Base-by-base conservation (phyloP, 2,797 vertebrate species). In the Nannoperca obscura region DNA sequence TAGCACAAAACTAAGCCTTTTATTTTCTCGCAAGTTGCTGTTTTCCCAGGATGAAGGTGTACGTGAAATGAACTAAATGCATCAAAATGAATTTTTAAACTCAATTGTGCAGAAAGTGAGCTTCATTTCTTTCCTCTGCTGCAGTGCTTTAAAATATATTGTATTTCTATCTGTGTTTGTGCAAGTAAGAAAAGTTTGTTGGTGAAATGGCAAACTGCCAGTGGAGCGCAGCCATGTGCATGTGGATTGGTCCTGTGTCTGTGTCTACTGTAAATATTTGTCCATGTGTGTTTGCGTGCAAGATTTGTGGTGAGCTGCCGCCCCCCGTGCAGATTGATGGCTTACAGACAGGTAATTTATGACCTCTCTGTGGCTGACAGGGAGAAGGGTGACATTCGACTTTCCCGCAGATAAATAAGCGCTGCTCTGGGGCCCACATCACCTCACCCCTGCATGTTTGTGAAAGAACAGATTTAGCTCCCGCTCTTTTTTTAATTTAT, bases 341-440 rank as follows among this genome's bases (percentile, higher is more conserved):
- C 83, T 92, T 84, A 87, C 85, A 83, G 92, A 93, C 91, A 92
- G 92, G 91, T 94, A 90, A 95, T 95, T 93, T 94, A 94, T 95
- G 93, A 93, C 91, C 89, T 88, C 88, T 93, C 74, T 19, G 86
- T 89, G 77, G 81, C 88, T 88, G 88, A 78, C 86, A 80, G 90
- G 70, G 75, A 86, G 87, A 87, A 80, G 55, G 81, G 81, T 94
- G 91, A 94, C 88, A 88, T 74, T 82, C 77, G 67, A 88, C 90
- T 91, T 90, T 89, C 88, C 87, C 14, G 57, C 84, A 87, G 93
- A 93, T 94, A 92, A 93, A 95, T 94, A 94, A 90, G 81, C 79
- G 34, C 74, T 82, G 85, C 84, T 86, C 77, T 49, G 61, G 74
- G 87, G 82, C 46, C 80, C 75, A 71, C 80, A 71, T 87, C 83